Evolutionary conservation across 2,888 invertebrate species (phyloP).

Genomic region (Ennomos erosarius): DNA sequence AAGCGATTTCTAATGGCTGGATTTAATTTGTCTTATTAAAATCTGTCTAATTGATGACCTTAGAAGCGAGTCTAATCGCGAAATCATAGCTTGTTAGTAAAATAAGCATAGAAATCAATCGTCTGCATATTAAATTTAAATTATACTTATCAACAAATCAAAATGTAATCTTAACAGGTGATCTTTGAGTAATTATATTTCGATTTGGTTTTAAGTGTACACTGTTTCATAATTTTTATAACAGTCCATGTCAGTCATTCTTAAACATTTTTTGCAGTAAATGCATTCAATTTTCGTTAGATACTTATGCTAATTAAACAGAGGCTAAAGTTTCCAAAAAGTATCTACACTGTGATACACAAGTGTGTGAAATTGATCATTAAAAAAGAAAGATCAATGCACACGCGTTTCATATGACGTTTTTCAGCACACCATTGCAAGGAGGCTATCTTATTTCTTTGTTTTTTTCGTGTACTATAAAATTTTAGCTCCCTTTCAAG

Average conservation of each 20-base stretch:
- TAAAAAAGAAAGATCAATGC: no score
- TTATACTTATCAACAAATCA: slow-evolving; percentile 34
- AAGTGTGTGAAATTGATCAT: no score
- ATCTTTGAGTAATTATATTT: slow-evolving; percentile 39
- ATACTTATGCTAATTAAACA: no score
- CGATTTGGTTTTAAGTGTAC: slow-evolving; percentile 30
- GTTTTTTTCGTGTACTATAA: background rate
- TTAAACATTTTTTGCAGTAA: background rate
- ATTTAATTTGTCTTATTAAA: slow-evolving; percentile 1
- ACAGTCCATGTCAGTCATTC: background rate
- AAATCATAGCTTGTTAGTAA: slow-evolving; percentile 35
- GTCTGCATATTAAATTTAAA: slow-evolving; percentile 26
- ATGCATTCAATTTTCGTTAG: background rate
- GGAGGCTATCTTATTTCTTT: no score
- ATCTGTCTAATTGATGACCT: slow-evolving; percentile 23
- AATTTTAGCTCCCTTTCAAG: background rate
- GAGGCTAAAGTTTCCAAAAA: no score
- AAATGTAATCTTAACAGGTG: slow-evolving; percentile 25
- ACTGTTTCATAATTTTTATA: slow-evolving; percentile 18
- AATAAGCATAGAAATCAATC: slow-evolving; percentile 33
- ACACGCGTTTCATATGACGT: no score
- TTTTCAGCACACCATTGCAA: no score
- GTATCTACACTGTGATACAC: no score
- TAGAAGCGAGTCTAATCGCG: slow-evolving; percentile 26
- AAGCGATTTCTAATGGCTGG: no score